These are phyloP conservation scores for Hydractinia echinata DNA, from an alignment of 30 jellyfish, hydroid and myxozoan genomes.

Conservation along the genomic window DNA sequence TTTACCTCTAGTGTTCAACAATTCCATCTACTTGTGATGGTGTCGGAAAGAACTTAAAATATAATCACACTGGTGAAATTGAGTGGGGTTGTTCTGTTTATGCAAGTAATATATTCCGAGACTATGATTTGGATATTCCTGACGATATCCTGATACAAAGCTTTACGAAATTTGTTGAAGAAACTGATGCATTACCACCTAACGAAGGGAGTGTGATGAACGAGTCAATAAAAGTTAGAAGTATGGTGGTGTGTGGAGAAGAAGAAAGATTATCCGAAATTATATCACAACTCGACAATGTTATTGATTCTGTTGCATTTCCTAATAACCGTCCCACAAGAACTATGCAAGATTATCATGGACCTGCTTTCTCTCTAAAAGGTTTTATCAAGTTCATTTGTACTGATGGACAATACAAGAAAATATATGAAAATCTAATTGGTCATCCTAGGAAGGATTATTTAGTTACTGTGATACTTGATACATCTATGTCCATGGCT, in stretches of 20 bases:
- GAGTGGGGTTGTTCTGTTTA: neutral
- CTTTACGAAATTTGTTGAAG: no score
- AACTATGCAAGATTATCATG: constrained; percentile 17
- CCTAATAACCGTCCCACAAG: constrained; percentile 20
- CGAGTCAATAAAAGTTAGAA: neutral
- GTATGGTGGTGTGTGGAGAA: neutral
- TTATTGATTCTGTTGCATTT: constrained; percentile 1
- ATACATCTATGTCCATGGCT: constrained; percentile 12
- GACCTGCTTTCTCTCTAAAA: neutral
- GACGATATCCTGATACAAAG: constrained; percentile 6
- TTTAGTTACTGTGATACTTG: constrained; percentile 2
- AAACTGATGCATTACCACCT: neutral
- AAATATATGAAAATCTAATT: constrained; percentile 14
- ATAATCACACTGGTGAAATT: neutral
- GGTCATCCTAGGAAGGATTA: constrained; percentile 25
- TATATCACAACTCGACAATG: neutral
- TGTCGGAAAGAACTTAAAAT: neutral
- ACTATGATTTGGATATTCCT: neutral
- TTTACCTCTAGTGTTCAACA: no score
- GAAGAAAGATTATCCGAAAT: neutral
- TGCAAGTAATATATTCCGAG: constrained; percentile 1
- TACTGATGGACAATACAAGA: constrained; percentile 23
- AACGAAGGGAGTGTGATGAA: neutral
- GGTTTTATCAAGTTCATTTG: constrained; percentile 19
- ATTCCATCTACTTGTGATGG: no score